Conservation (phyloP, 2,888 invertebrate species). For the Diarsia rubi region DNA sequence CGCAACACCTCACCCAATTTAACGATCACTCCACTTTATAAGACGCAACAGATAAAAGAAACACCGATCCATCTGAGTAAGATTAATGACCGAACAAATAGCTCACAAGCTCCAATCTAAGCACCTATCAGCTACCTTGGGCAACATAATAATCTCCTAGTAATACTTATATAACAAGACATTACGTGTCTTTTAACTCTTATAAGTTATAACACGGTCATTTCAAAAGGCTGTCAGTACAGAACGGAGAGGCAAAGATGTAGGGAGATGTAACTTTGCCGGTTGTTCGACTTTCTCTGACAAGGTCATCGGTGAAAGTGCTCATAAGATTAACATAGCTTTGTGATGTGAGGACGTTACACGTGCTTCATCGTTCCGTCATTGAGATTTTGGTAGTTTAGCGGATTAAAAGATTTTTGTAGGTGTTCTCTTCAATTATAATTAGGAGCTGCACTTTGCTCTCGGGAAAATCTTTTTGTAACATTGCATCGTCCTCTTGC, state of each 20-base stretch:
- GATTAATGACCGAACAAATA: conserved; percentile 44
- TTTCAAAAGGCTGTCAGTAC: neutral
- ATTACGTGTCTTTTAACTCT: conserved; percentile 42
- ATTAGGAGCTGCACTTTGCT: neutral
- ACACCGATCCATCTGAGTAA: conserved; percentile 29
- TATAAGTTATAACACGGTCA: conserved; percentile 34
- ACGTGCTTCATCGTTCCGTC: conserved; percentile 13
- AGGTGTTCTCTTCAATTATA: neutral
- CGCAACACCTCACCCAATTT: neutral
- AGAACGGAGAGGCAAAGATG: neutral
- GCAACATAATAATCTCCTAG: conserved; percentile 55
- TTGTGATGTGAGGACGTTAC: conserved; percentile 33
- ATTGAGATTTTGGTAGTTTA: neutral
- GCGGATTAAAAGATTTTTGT: neutral
- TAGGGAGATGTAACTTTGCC: conserved; percentile 27
- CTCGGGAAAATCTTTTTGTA: neutral
- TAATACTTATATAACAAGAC: conserved; percentile 55
- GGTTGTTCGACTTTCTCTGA: conserved; percentile 59
- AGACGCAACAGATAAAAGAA: conserved; percentile 22
- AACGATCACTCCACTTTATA: conserved; percentile 43
- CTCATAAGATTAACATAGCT: conserved; percentile 43
- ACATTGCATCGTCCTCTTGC: neutral
- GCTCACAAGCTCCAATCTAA: conserved; percentile 18
- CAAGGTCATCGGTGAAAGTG: conserved; percentile 67
- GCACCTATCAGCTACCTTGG: conserved; percentile 46